Percentiles rank a stretch among this genome's conserved stretches.
These are phyloP conservation scores for Podargus strigoides DNA, from an alignment of 2,797 vertebrate species.

Conservation along the genomic window DNA sequence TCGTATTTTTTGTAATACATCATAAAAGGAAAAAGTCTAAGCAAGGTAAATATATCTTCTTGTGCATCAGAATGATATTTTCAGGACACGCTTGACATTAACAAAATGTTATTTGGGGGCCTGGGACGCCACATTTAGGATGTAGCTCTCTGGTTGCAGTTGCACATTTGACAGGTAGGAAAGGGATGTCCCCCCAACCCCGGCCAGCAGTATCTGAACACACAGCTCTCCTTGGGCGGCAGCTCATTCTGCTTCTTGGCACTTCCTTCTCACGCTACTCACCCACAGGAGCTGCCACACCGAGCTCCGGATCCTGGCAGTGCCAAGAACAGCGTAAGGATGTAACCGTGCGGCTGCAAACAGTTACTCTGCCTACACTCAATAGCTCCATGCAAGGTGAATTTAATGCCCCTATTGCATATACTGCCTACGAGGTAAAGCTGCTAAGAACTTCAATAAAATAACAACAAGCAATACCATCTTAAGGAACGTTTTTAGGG, in stretches of 20 bases:
- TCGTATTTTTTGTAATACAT: constrained; percentile 13
- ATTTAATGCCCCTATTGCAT: neutral
- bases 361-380: neutral
- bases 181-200: neutral
- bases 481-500: neutral
- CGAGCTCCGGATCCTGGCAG: neutral
- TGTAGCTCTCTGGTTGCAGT: neutral
- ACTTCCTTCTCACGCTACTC: neutral
- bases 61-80: neutral
- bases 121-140: neutral
- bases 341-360: neutral
- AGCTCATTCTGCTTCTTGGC: neutral
- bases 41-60: constrained; percentile 67
- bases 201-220: neutral
- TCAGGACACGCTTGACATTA: neutral
- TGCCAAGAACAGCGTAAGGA: accelerated
- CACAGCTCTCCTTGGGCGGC: neutral
- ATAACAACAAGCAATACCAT: neutral
- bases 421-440: neutral
- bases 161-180: neutral
- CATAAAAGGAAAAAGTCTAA: constrained; percentile 67
- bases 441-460: neutral
- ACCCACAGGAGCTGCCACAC: neutral
- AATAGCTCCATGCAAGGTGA: neutral
- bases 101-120: neutral